Base-by-base conservation (phyloP, 2,888 invertebrate species). In the Chalcis sispes region DNA sequence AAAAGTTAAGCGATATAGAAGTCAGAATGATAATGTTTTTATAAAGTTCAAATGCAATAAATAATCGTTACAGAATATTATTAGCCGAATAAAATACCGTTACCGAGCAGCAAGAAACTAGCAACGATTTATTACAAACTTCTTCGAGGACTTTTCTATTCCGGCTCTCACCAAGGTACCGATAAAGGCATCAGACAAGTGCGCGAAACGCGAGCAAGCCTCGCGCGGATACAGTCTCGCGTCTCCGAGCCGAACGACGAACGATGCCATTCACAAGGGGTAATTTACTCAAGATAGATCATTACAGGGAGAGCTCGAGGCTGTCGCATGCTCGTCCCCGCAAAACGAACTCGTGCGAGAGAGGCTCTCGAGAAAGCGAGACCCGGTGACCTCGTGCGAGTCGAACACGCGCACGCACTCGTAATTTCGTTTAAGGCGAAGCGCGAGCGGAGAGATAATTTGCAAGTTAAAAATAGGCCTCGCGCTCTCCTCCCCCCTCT, bases 131-230 rank as follows among this genome's bases (percentile, higher is more conserved):
- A n/a, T n/a, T n/a, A n/a, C n/a, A n/a, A n/a, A n/a, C n/a, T n/a
- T n/a, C n/a, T n/a, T n/a, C n/a, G n/a, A n/a, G n/a, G n/a, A n/a
- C n/a, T n/a, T n/a, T n/a, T n/a, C n/a, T n/a, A n/a, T n/a, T n/a
- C n/a, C n/a, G n/a, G n/a, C n/a, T n/a, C n/a, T n/a, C n/a, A 15
- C 42, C 25, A 15, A n/a, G 27, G 5, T 64, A 56, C 40, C 64
- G 58, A 75, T 75, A 75, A 70, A 70, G 70, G 75, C 75, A 70
- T 75, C 74, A 69, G 40, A 25, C 42, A 18, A 46, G 62, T 25
- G 61, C 61, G 62, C 36, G 46, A 62, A 62, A 62, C 42, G 32
- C 56, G 56, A 40, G 2, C 59, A 32, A 42, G 59, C 10, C 10
- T 20, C 52, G 32, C 50, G 52, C 48, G 65, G 52, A 65, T 48